Evolutionary conservation across 53 echinoderm and acorn worm genomes (phyloP), one percentile per base, ranked within the genome.

Genomic region (Astropecten irregularis): DNA sequence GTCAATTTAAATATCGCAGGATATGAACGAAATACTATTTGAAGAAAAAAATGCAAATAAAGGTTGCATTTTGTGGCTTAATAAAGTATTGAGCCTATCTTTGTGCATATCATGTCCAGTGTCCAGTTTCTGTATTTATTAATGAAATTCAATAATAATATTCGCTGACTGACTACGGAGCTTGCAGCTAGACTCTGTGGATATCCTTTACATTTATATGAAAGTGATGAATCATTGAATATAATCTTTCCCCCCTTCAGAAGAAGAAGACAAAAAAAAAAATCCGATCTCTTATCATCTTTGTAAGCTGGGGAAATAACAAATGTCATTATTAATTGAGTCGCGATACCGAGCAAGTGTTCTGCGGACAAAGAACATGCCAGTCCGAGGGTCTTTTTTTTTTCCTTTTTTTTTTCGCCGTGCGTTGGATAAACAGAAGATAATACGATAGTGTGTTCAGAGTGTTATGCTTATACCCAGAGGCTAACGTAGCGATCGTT

Each of bases 251-350:
- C n/a, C 14, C 15, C 35, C 4, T 5, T 34, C 27, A 35, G 73
- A 37, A 31, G 34, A 37, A 73, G 55, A 25, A 73, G 31, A 20
- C 16, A 51, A 18, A 58, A 29, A 10, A 23, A 58, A 4, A 10
- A 26, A 9, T 28, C 33, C 3, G 16, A 51, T 30, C 34, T 8
- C 71, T 30, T 21, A 52, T 18, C 20, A 71, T 32, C 71, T 34
- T 0, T n/a, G 18, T 71, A 52, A 76, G 57, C 76, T 30, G 42
- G 42, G 42, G 2, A 57, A 40, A 23, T 74, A 15, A 32, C 30
- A 79, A 79, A 79, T 79, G 61, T 48, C 79, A 79, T 79, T 79
- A 79, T 60, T 30, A 47, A 60, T 23, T 60, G 36, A 8, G 25
- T 32, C 79, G 53, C n/a, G 2, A n/a, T 11, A 35, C 61, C 7